Conservation (phyloP, 2,113 vertebrate species). For the Centrocercus urophasianus region DNA sequence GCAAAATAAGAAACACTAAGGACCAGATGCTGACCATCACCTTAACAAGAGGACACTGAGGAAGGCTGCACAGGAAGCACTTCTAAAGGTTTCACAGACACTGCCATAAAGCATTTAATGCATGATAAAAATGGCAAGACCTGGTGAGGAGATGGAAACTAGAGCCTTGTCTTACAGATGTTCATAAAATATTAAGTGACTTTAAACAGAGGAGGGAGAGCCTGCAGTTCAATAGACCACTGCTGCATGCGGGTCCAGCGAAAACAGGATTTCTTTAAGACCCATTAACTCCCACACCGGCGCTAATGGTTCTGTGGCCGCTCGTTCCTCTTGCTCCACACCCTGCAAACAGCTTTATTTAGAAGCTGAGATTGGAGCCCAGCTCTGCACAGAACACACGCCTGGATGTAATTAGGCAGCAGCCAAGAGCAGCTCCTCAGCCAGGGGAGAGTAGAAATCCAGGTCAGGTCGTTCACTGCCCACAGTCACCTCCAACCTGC, state of each 20-base stretch:
- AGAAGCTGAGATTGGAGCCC: slow-evolving; percentile 41
- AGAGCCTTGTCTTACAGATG: slow-evolving; percentile 39
- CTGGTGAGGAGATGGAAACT: neutral
- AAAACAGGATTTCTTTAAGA: neutral
- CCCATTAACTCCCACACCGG: slow-evolving; percentile 11
- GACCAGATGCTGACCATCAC: neutral
- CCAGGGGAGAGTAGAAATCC: slow-evolving; percentile 37
- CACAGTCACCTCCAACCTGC: neutral
- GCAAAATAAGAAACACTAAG: rapidly evolving
- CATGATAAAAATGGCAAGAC: neutral
- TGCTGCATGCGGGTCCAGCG: neutral
- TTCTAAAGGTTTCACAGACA: neutral
- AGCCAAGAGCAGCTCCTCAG: slow-evolving; percentile 9
- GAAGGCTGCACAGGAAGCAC: neutral
- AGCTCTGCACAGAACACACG: neutral
- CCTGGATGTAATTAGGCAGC: slow-evolving; percentile 31
- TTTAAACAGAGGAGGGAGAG: slow-evolving; percentile 7
- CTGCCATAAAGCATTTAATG: slow-evolving; percentile 49
- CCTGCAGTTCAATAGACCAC: neutral
- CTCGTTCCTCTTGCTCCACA: neutral
- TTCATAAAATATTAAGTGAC: slow-evolving; percentile 69
- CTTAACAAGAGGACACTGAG: rapidly evolving
- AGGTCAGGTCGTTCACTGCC: slow-evolving; percentile 38
- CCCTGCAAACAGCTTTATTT: slow-evolving; percentile 19
- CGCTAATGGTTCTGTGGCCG: neutral